phyloP scores from a whole-genome alignment of 2,888 invertebrate species.

The Tenodera sinensis region DNA sequence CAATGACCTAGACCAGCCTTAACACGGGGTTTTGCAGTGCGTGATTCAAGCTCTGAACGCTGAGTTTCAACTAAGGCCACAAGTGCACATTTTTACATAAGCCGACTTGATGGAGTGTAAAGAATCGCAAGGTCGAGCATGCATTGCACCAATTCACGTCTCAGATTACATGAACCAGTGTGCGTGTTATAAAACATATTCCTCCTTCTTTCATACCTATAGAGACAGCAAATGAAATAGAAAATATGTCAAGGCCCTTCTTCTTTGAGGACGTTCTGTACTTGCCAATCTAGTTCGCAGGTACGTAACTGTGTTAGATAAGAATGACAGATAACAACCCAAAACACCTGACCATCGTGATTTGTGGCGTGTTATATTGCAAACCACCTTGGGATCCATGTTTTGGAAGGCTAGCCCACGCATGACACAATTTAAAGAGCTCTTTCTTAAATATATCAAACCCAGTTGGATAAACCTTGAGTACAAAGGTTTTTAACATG shows the following conservation, averaged over 20 bases:
- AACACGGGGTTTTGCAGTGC: no score
- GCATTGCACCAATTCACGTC: background rate
- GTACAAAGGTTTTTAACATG: no score
- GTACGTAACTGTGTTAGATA: background rate
- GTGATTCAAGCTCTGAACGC: no score
- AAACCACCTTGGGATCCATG: background rate
- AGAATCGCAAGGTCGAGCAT: background rate
- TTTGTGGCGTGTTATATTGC: background rate
- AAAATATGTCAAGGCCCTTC: background rate
- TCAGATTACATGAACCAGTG: background rate
- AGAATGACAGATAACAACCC: background rate
- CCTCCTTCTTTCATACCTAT: background rate
- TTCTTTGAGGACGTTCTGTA: background rate
- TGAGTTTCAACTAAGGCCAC: no score
- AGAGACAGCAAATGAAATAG: background rate
- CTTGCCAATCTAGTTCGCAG: background rate
- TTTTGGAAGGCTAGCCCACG: background rate
- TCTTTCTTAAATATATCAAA: no score
- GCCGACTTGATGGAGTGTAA: background rate
- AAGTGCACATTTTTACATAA: background rate
- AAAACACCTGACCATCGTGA: background rate
- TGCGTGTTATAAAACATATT: background rate
- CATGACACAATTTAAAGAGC: no score
- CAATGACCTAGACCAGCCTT: no score
- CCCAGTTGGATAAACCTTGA: no score